Conservation (phyloP, 2,113 vertebrate species). For the Sylvietta virens region DNA sequence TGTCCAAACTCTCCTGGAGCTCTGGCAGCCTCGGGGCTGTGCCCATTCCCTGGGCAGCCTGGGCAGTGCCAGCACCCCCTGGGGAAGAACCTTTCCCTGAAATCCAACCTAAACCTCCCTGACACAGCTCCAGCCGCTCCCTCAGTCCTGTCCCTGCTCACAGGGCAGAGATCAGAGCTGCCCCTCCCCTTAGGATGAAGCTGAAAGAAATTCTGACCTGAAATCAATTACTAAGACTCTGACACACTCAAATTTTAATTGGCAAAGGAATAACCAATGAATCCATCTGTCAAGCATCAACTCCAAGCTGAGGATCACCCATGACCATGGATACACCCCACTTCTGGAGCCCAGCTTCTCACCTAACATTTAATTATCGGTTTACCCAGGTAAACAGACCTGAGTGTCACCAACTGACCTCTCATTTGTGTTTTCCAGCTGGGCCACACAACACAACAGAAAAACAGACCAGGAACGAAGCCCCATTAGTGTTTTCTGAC, state of each 20-base stretch:
- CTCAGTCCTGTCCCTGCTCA: not conserved
- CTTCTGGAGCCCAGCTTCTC: not conserved
- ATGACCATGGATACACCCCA: not conserved
- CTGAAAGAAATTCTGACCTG: not conserved
- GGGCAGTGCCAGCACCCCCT: not conserved
- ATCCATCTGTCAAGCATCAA: rapidly evolving
- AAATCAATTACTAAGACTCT: not conserved
- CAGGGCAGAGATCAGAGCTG: not conserved
- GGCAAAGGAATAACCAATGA: not conserved
- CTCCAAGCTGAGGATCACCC: not conserved
- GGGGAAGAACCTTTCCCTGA: not conserved
- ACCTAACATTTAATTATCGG: not conserved
- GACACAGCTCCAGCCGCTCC: not conserved
- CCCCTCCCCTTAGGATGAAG: not conserved
- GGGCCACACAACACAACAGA: not conserved
- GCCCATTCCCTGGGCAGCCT: not conserved
- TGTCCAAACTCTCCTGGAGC: not conserved
- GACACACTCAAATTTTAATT: not conserved
- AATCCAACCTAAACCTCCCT: not conserved
- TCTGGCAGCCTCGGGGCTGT: not conserved
- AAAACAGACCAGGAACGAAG: not conserved
- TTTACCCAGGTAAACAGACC: not conserved
- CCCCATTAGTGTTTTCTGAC: not conserved
- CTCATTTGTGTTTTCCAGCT: not conserved
- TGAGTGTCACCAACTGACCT: rapidly evolving